Base-by-base conservation (phyloP, 2,113 vertebrate genomes). In the Larimichthys polyactis region DNA sequence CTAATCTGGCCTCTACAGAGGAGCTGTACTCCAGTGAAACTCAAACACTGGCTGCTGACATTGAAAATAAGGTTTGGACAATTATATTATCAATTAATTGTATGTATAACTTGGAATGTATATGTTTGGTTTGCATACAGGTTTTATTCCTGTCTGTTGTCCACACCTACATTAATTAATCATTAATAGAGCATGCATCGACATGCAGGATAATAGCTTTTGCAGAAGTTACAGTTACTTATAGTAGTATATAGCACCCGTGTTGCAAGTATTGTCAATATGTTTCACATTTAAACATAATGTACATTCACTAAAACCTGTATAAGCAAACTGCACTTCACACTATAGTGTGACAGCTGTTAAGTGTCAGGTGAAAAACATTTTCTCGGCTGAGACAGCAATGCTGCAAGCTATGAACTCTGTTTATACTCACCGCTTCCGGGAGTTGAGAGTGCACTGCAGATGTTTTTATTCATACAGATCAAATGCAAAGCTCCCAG, bases 11-110 rank as follows among this genome's bases (percentile, higher is more conserved):
- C 66, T 89, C 91, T 55, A 83, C 36, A 44, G 70, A 69, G 27
- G 82, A 92, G 2, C 68, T 89, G 3, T 68, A 74, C 0, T 82
- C 85, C 29, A 57, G n/a, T 24, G 20, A 81, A 70, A 89, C 83
- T 44, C 19, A 66, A 68, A 3, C 9, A 0, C 79, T 94, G 2
- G 51, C 83, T 12, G 2, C 2, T 12, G 32, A 60, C 6, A 85
- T 94, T 22, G 10, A 81, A 69, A 0, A 75, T 15, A 84, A 94
- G 93, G 95, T 95, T 67, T 60, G 43, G 7, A 32, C 17, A 1
- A 24, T 60, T 75, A 2, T 65, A 7, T 2, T 19, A 14, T 40
- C 9, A 27, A 52, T 16, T 54, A 1, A 7, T 57, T 69, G 63
- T 29, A 32, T 75, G 66, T 67, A 27, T 17, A 71, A 36, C 0